A percentile compares a stretch with the other conserved stretches of the same genome.
These are phyloP conservation scores for Uropsilus gracilis DNA, from an alignment of 2,113 vertebrate genomes.

Conservation along the genomic window DNA sequence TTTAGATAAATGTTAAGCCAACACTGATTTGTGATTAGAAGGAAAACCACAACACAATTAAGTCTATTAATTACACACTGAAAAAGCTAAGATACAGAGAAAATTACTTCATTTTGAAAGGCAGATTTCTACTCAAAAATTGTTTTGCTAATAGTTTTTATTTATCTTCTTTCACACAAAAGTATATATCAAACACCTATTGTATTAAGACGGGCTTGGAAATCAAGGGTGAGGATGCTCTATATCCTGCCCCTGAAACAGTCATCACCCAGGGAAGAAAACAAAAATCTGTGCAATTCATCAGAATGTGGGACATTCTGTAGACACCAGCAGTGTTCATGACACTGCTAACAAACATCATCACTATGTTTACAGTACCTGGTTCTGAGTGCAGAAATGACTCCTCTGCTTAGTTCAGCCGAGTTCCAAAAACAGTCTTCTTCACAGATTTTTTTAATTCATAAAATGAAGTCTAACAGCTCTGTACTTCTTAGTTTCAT, in stretches of 20 bases:
- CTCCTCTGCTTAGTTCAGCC: neutral
- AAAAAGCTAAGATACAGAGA: neutral
- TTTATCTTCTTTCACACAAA: neutral
- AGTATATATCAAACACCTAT: neutral
- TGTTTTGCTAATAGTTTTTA: neutral
- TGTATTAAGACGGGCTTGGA: neutral
- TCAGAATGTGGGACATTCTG: neutral
- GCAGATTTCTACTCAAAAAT: neutral
- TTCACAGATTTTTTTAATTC: neutral
- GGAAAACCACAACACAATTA: slow-evolving; percentile 14
- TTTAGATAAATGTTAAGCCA: neutral
- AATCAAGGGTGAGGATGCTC: neutral
- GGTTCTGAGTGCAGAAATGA: neutral
- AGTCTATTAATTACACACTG: neutral
- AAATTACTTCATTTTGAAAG: slow-evolving; percentile 18
- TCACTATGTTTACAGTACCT: neutral
- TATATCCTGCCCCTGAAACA: neutral
- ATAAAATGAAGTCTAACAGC: neutral
- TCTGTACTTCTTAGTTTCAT: neutral
- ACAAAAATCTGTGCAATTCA: neutral
- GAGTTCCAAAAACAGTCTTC: slow-evolving; percentile 16
- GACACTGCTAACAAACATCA: neutral
- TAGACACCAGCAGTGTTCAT: neutral
- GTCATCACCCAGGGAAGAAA: neutral
- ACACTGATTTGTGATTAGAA: neutral